Evolutionary conservation across 2,113 vertebrate genomes (phyloP), one percentile per base, ranked within the genome.

Genomic region (Leptobrachium ailaonicum): DNA sequence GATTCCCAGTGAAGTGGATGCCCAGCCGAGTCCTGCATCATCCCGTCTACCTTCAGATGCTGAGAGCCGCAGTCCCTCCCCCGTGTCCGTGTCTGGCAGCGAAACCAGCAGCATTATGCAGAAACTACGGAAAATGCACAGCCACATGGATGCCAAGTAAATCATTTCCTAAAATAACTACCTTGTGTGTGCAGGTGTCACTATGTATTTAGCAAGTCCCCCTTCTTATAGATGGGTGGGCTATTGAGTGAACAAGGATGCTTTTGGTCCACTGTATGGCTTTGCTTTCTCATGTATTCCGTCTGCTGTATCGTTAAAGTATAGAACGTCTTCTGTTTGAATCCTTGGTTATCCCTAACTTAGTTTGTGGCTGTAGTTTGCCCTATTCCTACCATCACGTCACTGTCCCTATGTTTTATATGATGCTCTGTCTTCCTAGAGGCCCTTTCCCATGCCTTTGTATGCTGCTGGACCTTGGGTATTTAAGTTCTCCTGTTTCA

Each of bases 71-170:
- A 97, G 95, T 82, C 93, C 94, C 79, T 99, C 98, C 13, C 92
- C 96, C 0, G 71, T 96, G 56, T 99, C 98, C 0, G 86, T 97
- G 71, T 98, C 98, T 32, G 97, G 96, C 85, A 98, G 96, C 78
- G 98, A 98, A 84, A 99, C 97, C 0, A 99, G 97, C 89, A 99
- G 97, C 91, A 98, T 99, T 86, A 97, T 99, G 98, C 95, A 98
- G 88, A 99, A 98, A 83, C 94, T 99, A 11, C 98, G 98, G 90
- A 99, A 97, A 91, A 98, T 99, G 96, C 95, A 93, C 83, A 96
- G 93, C 84, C 96, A 95, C 82, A 97, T 95, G 94, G 97, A 99
- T 86, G 96, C 99, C 86, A 99, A 98, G 97, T 99, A 97, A 96
- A 82, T 86, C 41, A 6, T 73, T 9, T 41, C 60, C 45, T 8